phyloP scores from a whole-genome alignment of 2,797 vertebrate genomes.

The Monodelphis domestica region DNA sequence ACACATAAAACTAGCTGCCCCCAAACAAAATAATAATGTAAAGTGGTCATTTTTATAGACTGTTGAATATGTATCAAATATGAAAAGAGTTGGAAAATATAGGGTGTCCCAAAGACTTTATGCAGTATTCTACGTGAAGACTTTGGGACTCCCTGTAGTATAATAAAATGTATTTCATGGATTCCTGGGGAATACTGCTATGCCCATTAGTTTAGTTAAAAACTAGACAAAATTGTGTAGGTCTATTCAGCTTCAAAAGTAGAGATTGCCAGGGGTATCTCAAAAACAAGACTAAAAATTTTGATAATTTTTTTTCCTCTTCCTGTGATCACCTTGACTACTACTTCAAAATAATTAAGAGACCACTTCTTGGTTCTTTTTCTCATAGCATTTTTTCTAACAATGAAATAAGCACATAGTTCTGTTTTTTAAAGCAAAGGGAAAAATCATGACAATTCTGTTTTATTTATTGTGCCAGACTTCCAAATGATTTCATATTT shows the following conservation, averaged over 20 bases:
- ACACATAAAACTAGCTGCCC: not conserved
- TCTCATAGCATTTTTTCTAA: constrained; percentile 49
- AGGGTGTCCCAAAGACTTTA: not conserved
- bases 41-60: not conserved
- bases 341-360: constrained; percentile 63
- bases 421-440: constrained; percentile 46
- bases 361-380: not conserved
- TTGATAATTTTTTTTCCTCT: not conserved
- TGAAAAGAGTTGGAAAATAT: not conserved
- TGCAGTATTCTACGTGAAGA: not conserved
- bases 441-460: constrained; percentile 22
- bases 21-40: not conserved
- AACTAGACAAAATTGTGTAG: not conserved
- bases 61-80: not conserved
- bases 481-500: constrained; percentile 36
- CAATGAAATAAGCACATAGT: not conserved
- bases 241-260: constrained; percentile 38
- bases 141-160: no score
- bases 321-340: constrained; percentile 52
- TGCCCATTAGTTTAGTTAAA: not conserved
- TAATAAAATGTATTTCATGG: not conserved
- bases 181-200: not conserved
- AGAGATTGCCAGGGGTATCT: constrained; percentile 18
- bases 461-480: constrained; percentile 45
- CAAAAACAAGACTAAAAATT: constrained; percentile 46